These are phyloP conservation scores for Novumbra hubbsi DNA, from an alignment of 2,797 vertebrate genomes.

Conservation along the genomic window DNA sequence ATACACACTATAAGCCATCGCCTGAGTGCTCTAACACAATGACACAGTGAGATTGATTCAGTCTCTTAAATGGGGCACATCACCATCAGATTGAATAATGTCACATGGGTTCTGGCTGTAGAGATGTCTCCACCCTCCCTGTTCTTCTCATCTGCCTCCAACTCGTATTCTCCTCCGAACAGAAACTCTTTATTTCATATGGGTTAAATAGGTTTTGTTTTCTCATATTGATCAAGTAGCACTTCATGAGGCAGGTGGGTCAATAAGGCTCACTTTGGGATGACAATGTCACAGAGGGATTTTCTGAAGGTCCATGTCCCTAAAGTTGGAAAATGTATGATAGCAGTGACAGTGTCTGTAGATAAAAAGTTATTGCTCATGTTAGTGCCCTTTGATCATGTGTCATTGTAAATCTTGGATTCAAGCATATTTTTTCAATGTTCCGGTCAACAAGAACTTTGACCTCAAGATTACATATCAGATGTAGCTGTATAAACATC, in stretches of 20 bases:
- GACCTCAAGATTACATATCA: too few species aligned
- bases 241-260: not conserved
- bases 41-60: conserved; percentile 55
- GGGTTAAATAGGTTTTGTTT: not conserved
- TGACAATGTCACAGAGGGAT: too few species aligned
- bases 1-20: conserved; percentile 9
- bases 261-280: too few species aligned
- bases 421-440: too few species aligned
- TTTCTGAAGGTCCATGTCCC: too few species aligned
- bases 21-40: conserved; percentile 44
- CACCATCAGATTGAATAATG: conserved; percentile 52
- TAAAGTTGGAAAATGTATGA: too few species aligned
- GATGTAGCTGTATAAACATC: too few species aligned
- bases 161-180: not conserved
- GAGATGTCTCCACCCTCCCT: conserved; percentile 3
- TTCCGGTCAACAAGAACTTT: too few species aligned
- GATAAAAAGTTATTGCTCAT: too few species aligned
- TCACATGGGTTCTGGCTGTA: conserved; percentile 25
- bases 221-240: not conserved
- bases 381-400: too few species aligned
- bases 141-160: not conserved
- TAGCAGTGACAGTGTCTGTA: too few species aligned
- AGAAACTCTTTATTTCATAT: not conserved
- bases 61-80: conserved; percentile 43
- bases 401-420: too few species aligned